Evolutionary conservation across 2,888 invertebrate genomes (phyloP).

Genomic region (Notodonta ziczac): DNA sequence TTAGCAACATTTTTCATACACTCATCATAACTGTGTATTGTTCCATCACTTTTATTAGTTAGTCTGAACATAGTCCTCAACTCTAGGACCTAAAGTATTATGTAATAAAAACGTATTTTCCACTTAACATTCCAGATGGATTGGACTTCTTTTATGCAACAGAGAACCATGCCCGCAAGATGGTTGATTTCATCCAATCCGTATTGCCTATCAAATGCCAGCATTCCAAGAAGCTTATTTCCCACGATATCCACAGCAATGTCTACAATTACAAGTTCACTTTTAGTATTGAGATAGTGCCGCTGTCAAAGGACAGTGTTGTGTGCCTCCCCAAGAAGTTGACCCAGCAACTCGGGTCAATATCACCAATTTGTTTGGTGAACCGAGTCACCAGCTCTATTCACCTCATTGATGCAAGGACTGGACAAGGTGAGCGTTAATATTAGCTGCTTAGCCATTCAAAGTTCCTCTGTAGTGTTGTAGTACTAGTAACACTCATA

Average conservation of each 20-base stretch:
- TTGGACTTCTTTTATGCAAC: constrained; percentile 97
- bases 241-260: constrained; percentile 99
- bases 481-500: too few relatives aligned
- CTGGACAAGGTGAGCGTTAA: constrained; percentile 88
- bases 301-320: constrained; percentile 96
- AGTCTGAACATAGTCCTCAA: too few relatives aligned
- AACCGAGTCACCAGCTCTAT: constrained; percentile 94
- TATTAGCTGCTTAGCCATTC: too few relatives aligned
- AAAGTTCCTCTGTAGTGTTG: too few relatives aligned
- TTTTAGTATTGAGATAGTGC: constrained; percentile 97
- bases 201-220: constrained; percentile 95
- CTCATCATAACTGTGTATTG: too few relatives aligned
- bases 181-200: constrained; percentile 96
- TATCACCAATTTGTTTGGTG: constrained; percentile 94
- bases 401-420: constrained; percentile 96
- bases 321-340: constrained; percentile 95
- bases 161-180: constrained; percentile 95
- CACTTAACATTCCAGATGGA: constrained; percentile 87
- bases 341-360: constrained; percentile 93
- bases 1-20: too few relatives aligned
- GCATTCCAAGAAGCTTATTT: constrained; percentile 97
- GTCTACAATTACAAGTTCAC: constrained; percentile 98
- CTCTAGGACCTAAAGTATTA: not conserved
- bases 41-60: too few relatives aligned
- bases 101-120: not conserved